phyloP scores from a whole-genome alignment of 2,113 vertebrate species.

The Thinocorus orbignyianus region DNA sequence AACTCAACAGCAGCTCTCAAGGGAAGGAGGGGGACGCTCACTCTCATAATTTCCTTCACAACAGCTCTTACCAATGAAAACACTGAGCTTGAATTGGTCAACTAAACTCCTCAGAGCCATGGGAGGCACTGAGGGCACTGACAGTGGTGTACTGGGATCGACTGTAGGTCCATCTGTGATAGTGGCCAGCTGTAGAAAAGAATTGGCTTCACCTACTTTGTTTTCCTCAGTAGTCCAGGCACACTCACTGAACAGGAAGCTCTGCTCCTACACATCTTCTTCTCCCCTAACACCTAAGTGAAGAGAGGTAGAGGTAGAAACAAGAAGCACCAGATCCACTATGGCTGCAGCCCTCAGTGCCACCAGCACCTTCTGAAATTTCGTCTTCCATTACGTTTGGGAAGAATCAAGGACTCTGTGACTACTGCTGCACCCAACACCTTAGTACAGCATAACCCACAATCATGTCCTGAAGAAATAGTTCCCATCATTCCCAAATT shows the following conservation, averaged over 20 bases:
- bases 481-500: neutral
- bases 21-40: neutral
- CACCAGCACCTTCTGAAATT: neutral
- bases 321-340: neutral
- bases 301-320: neutral
- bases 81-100: neutral
- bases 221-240: neutral
- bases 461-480: neutral
- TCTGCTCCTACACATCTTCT: neutral
- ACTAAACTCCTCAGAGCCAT: neutral
- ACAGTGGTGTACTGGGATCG: neutral
- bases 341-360: neutral
- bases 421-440: neutral
- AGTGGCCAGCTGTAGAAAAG: neutral
- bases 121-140: neutral
- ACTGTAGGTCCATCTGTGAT: neutral
- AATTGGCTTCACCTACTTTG: neutral
- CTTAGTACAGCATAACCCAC: neutral
- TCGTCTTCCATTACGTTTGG: neutral
- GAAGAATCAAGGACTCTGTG: neutral
- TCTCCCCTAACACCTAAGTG: neutral
- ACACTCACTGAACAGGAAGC: neutral
- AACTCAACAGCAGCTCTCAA: neutral
- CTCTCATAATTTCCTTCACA: neutral
- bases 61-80: neutral